phyloP scores from a whole-genome alignment of 2,113 vertebrate species.

The Actenoides hombroni region DNA sequence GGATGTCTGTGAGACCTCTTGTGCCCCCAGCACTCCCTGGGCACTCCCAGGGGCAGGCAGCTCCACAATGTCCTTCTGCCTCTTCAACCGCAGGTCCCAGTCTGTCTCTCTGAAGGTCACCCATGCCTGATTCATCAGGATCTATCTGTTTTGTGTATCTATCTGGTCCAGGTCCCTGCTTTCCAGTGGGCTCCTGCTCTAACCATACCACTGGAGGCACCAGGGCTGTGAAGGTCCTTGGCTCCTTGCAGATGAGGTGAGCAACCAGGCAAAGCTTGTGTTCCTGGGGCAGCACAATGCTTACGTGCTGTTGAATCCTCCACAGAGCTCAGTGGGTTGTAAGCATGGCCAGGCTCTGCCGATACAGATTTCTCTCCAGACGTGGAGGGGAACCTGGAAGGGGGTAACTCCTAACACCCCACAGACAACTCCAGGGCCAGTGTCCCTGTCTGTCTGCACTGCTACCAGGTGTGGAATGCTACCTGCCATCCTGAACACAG shows the following conservation, averaged over 20 bases:
- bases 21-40: fast-evolving
- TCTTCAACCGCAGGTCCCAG: neutral
- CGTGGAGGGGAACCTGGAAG: neutral
- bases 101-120: neutral
- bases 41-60: neutral
- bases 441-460: neutral
- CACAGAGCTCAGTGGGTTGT: neutral
- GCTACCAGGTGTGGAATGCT: neutral
- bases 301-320: neutral
- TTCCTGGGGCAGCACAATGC: neutral
- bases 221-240: neutral
- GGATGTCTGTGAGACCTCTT: neutral
- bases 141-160: neutral
- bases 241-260: neutral
- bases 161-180: neutral
- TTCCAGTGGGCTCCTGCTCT: neutral
- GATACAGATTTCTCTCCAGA: neutral
- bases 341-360: neutral
- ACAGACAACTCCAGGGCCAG: neutral
- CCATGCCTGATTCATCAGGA: neutral
- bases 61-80: neutral
- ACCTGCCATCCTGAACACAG: neutral
- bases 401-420: neutral
- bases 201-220: neutral
- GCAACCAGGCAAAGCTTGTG: neutral